Evolutionary conservation across 2,797 vertebrate species (phyloP).

Genomic region (Meriones psammophilus): DNA sequence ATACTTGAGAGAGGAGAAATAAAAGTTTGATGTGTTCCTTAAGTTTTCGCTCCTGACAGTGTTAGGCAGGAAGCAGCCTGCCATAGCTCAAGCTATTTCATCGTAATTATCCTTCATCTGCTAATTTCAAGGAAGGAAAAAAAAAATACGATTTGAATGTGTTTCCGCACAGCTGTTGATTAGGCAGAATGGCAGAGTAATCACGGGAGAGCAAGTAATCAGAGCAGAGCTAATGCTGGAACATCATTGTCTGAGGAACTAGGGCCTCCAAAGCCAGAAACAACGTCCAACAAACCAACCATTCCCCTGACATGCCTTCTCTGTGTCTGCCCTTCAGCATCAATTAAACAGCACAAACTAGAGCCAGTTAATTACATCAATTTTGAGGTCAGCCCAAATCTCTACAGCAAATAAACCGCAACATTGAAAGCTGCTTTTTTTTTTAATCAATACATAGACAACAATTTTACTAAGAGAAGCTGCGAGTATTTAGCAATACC

Average conservation of each 20-base stretch:
- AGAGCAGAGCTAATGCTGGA: constrained; percentile 55
- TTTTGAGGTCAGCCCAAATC: constrained; percentile 72
- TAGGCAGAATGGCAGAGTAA: constrained; percentile 67
- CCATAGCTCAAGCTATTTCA: constrained; percentile 57
- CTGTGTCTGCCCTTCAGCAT: constrained; percentile 5
- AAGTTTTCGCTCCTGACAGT: constrained; percentile 56
- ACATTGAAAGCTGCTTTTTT: constrained; percentile 79
- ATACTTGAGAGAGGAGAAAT: constrained; percentile 49
- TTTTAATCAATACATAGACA: constrained; percentile 59
- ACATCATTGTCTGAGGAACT: constrained; percentile 63
- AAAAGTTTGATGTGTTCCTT: constrained; percentile 43
- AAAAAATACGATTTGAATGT: constrained; percentile 78
- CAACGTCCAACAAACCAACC: constrained; percentile 57
- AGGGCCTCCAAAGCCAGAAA: constrained; percentile 52
- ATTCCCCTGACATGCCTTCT: neutral
- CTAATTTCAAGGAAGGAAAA: constrained; percentile 77
- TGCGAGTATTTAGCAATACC: neutral
- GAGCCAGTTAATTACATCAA: constrained; percentile 77
- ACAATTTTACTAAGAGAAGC: constrained; percentile 32
- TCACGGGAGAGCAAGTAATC: constrained; percentile 62
- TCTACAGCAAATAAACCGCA: constrained; percentile 71
- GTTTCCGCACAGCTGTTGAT: constrained; percentile 76
- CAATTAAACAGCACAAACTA: constrained; percentile 62
- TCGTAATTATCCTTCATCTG: constrained; percentile 77
- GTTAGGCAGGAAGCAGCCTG: constrained; percentile 62